Base-by-base conservation (phyloP, 1,140 invertebrate species). In the Ylistrum balloti region DNA sequence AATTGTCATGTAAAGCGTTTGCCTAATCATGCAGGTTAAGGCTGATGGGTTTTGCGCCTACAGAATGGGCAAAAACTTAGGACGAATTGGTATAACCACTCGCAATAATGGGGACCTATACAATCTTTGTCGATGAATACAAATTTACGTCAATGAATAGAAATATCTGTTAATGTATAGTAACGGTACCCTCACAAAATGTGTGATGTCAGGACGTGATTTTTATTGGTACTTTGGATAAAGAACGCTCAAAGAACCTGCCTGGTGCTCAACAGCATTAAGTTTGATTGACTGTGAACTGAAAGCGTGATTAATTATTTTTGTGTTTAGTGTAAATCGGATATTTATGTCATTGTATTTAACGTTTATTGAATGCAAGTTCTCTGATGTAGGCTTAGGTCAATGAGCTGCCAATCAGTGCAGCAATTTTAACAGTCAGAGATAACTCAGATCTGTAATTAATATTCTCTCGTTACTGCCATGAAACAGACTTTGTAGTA, bases 161-260 rank as follows among this genome's bases (percentile, higher is more conserved):
- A 74, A 74, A 74, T 74, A 28, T 74, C 56, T 74, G 56, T 74
- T 74, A 74, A 74, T 74, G 56, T 74, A 74, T n/a, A 74, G 28
- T 74, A 74, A 74, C 22, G 15, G 56, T 74, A n/a, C 3, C 56
- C 56, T 74, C 22, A 74, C 56, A 74, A 74, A 74, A 74, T 5
- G 1, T n/a, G 22, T 74, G 22, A n/a, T 28, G 56, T 11, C 28
- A 22, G n/a, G 56, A 74, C 56, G 56, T 74, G 56, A 74, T 74
- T 74, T 38, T 74, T 74, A 74, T 74, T 1, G 56, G 56, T 74
- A 74, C 56, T 28, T 74, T 74, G 56, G n/a, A 74, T 11, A n/a
- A 5, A 74, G 22, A 74, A 74, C 22, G n/a, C 22, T 74, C 22
- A 74, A 74, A 74, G 22, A 74, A 1, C n/a, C 15, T 28, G 22